phyloP scores from a whole-genome alignment of 2,888 invertebrate species.

The Macaria liturata region DNA sequence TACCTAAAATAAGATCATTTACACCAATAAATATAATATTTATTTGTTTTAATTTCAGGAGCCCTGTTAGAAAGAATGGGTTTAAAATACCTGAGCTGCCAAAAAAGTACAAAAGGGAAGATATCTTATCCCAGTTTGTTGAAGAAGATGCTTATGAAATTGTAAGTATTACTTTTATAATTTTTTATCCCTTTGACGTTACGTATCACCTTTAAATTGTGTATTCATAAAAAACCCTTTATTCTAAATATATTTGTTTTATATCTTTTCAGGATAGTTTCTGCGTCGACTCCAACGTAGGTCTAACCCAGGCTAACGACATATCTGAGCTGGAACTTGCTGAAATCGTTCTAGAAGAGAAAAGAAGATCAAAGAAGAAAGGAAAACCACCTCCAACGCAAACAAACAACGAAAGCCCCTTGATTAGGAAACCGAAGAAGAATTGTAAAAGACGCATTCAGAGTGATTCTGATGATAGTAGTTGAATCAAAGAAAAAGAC shows the following conservation, averaged over 20 bases:
- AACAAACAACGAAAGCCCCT: constrained; percentile 57
- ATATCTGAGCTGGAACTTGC: constrained; percentile 85
- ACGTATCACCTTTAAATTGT: too few species aligned
- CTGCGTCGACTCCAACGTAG: constrained; percentile 85
- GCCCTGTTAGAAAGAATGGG: constrained; percentile 78
- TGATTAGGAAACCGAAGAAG: constrained; percentile 55
- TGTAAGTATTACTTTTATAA: too few species aligned
- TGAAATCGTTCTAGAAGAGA: constrained; percentile 79
- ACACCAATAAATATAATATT: not conserved
- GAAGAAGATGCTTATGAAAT: constrained; percentile 80
- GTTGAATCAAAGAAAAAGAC: constrained; percentile 33
- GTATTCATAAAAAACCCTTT: too few species aligned
- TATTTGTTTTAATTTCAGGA: constrained; percentile 67
- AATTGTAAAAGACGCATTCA: constrained; percentile 56
- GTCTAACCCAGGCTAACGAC: constrained; percentile 68
- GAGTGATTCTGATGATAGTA: constrained; percentile 75
- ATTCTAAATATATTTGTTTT: not conserved
- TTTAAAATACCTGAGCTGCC: constrained; percentile 85
- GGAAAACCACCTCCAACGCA: constrained; percentile 29
- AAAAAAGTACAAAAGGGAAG: constrained; percentile 58
- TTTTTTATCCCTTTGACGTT: too few species aligned
- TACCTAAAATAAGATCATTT: too few species aligned
- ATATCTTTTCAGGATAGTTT: constrained; percentile 83
- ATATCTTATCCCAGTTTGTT: constrained; percentile 79
- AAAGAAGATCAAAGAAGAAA: constrained; percentile 48